Percentiles rank a stretch among this genome's conserved stretches.
Conservation (phyloP, 2,888 invertebrate species). For the Sympetrum striolatum region DNA sequence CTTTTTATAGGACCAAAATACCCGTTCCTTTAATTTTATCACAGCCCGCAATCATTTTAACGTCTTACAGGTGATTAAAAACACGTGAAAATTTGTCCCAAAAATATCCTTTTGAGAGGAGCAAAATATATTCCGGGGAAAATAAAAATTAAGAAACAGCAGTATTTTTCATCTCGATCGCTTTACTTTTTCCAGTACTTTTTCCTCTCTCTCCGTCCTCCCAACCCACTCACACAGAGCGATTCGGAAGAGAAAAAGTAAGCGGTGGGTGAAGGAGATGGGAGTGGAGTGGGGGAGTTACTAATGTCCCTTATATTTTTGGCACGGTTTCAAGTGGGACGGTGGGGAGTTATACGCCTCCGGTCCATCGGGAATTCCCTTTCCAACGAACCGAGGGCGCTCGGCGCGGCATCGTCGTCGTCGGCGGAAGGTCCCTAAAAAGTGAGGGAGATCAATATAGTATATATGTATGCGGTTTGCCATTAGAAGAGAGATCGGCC, state of each 20-base stretch:
- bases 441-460: neutral
- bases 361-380: neutral
- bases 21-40: neutral
- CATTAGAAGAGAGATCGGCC: neutral
- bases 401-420: neutral
- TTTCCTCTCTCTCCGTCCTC: neutral
- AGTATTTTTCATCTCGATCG: constrained; percentile 6
- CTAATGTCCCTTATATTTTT: constrained; percentile 31
- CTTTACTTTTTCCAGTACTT: neutral
- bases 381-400: neutral
- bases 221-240: neutral
- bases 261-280: neutral
- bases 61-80: neutral
- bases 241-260: neutral
- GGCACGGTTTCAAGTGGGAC: constrained; percentile 39
- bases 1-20: neutral
- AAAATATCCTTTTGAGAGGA: neutral
- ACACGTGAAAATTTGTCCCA: neutral
- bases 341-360: constrained; percentile 32
- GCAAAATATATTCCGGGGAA: neutral
- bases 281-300: neutral
- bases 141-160: neutral
- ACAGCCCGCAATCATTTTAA: neutral
- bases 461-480: neutral
- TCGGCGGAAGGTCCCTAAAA: neutral